A percentile compares a stretch with the other conserved stretches of the same genome.
phyloP scores from a whole-genome alignment of 2,113 vertebrate genomes.

The Lepisosteus oculatus region DNA sequence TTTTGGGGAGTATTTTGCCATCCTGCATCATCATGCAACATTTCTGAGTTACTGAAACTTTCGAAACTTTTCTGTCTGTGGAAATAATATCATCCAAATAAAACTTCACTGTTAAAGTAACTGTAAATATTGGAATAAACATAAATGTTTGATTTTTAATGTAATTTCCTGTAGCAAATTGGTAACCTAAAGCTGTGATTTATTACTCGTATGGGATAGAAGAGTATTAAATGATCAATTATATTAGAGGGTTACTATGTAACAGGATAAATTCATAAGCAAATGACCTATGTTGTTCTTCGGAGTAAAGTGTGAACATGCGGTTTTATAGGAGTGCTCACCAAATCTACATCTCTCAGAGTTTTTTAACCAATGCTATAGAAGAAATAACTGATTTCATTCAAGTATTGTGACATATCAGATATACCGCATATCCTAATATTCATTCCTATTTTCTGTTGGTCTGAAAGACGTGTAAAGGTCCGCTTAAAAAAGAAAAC shows the following conservation, averaged over 20 bases:
- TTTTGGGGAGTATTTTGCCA: background rate
- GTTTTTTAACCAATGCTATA: background rate
- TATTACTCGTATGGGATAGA: background rate
- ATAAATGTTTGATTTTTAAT: background rate
- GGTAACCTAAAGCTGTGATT: slow-evolving; percentile 2
- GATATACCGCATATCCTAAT: slow-evolving; percentile 15
- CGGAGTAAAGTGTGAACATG: slow-evolving; percentile 19
- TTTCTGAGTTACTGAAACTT: background rate
- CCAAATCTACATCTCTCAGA: background rate
- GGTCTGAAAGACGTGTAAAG: slow-evolving; percentile 52
- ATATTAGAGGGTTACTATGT: slow-evolving; percentile 12
- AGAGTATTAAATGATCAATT: slow-evolving; percentile 4
- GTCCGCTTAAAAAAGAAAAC: slow-evolving; percentile 61
- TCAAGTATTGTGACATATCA: background rate
- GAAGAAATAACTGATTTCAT: background rate
- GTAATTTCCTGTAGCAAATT: background rate
- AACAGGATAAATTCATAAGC: slow-evolving; percentile 11
- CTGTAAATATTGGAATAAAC: background rate
- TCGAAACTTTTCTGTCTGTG: background rate
- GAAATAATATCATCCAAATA: slow-evolving; percentile 13
- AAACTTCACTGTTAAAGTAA: background rate
- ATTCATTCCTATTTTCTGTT: slow-evolving; percentile 21
- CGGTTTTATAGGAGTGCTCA: background rate
- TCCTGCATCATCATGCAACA: background rate
- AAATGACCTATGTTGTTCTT: slow-evolving; percentile 10